Conservation (phyloP, 1,140 invertebrate species). For the Luehdorfia chinensis region DNA sequence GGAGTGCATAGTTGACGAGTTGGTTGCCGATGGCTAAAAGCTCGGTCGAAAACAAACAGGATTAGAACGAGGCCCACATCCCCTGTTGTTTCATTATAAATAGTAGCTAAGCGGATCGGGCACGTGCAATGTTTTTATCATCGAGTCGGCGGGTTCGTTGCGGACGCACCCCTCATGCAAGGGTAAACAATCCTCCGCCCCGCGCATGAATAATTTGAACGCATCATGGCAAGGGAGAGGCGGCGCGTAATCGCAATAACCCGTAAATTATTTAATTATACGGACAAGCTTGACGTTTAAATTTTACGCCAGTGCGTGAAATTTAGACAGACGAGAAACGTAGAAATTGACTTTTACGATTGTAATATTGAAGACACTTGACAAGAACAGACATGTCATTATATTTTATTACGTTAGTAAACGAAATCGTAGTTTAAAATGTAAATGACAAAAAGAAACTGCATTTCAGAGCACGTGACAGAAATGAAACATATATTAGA, state of each 20-base stretch:
- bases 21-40: slow-evolving; percentile 2
- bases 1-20: slow-evolving; percentile 3
- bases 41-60: slow-evolving; percentile 48
- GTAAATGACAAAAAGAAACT: too few species aligned
- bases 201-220: slow-evolving; percentile 64
- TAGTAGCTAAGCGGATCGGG: slow-evolving; percentile 63
- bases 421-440: too few species aligned
- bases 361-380: too few species aligned
- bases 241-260: slow-evolving; percentile 53
- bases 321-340: slow-evolving; percentile 7
- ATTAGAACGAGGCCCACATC: slow-evolving; percentile 38
- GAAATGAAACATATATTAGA: too few species aligned
- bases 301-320: background rate
- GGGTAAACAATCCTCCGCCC: slow-evolving; percentile 56
- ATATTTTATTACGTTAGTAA: too few species aligned
- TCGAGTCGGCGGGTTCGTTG: slow-evolving; percentile 33
- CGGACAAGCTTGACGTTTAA: slow-evolving; percentile 26
- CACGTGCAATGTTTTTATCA: slow-evolving; percentile 72
- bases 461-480: too few species aligned
- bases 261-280: slow-evolving; percentile 68
- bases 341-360: slow-evolving; percentile 36
- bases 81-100: slow-evolving; percentile 58
- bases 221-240: slow-evolving; percentile 41
- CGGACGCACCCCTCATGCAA: slow-evolving; percentile 50
- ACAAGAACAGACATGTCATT: too few species aligned